Evolutionary conservation across 2,113 vertebrate genomes (phyloP).

Genomic region (pig (Sus scrofa)): T2T-Sscrofa CM000813.6:71728501-71729000

Average conservation of each 20-base stretch:
- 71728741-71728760: not conserved
- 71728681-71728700: not conserved
- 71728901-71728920: slow-evolving; percentile 22
- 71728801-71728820: slow-evolving; percentile 38
- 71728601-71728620: not conserved
- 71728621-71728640: not conserved
- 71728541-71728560: not conserved
- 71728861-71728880: not conserved
- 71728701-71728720: not conserved
- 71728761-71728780: slow-evolving; percentile 47
- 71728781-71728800: slow-evolving; percentile 47
- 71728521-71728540: not conserved
- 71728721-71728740: not conserved
- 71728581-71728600: not conserved
- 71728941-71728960: not conserved
- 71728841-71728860: not conserved
- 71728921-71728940: slow-evolving; percentile 24
- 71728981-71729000: slow-evolving; percentile 50
- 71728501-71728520: not conserved
- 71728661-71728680: not conserved
- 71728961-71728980: slow-evolving; percentile 55
- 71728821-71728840: not conserved
- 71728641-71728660: not conserved
- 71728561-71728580: not conserved
- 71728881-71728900: slow-evolving; percentile 14